A percentile compares a stretch with the other conserved stretches of the same genome.
Conservation (phyloP, 1,140 invertebrate genomes). For the Homalodisca vitripennis region DNA sequence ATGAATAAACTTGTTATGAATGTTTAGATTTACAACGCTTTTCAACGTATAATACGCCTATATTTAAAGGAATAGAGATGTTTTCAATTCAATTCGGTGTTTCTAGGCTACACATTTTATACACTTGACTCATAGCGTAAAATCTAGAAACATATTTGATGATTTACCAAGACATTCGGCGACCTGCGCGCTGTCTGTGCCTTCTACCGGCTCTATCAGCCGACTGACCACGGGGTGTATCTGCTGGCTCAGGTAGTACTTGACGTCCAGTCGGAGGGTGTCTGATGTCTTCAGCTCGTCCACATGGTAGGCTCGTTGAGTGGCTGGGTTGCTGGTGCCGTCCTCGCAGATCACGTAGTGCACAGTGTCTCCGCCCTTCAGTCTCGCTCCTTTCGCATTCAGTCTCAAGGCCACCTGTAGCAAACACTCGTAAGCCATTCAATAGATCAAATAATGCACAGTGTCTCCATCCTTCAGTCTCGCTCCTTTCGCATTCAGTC, state of each 20-base stretch:
- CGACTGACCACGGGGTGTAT: constrained; percentile 93
- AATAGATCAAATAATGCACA: constrained; percentile 94
- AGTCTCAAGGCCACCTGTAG: constrained; percentile 85
- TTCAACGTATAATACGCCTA: too few relatives aligned
- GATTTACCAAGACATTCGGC: constrained; percentile 80
- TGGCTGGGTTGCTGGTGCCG: constrained; percentile 72
- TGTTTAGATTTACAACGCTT: too few relatives aligned
- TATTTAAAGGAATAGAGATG: too few relatives aligned
- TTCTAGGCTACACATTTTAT: too few relatives aligned
- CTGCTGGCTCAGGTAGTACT: constrained; percentile 85
- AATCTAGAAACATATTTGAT: too few relatives aligned
- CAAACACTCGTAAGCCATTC: too few relatives aligned
- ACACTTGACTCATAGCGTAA: too few relatives aligned
- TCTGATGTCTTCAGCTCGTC: constrained; percentile 81
- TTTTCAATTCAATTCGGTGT: too few relatives aligned
- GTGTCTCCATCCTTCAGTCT: constrained; percentile 92
- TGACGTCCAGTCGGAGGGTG: constrained; percentile 71
- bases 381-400: constrained; percentile 79
- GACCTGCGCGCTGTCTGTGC: constrained; percentile 84
- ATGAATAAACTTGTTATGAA: too few relatives aligned
- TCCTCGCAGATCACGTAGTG: constrained; percentile 94
- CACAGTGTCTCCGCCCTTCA: constrained; percentile 92
- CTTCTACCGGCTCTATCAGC: constrained; percentile 94
- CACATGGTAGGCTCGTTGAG: constrained; percentile 92
- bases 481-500: constrained; percentile 80